A percentile compares a stretch with the other conserved stretches of the same genome.
These are phyloP conservation scores for Amphipyra tragopoginis DNA, from an alignment of 2,888 invertebrate species.

Conservation along the genomic window DNA sequence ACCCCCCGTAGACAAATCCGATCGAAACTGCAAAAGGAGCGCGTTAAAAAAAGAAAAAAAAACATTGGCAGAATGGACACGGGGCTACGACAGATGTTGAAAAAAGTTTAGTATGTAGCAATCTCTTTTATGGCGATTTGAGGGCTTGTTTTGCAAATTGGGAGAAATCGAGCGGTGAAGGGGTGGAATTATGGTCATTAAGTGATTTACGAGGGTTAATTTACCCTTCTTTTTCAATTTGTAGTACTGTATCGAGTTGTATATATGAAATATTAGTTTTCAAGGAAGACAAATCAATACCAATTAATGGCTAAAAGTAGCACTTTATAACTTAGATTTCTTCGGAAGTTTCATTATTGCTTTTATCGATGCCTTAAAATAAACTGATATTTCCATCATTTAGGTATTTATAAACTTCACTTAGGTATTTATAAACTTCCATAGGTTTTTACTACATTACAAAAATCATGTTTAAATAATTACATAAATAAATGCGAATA, in stretches of 20 bases:
- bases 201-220: slow-evolving; percentile 41
- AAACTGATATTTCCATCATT: too few species aligned
- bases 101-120: slow-evolving; percentile 71
- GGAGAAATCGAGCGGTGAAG: slow-evolving; percentile 70
- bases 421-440: not conserved
- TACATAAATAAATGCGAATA: slow-evolving; percentile 29
- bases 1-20: slow-evolving; percentile 85
- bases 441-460: not conserved
- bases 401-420: too few species aligned
- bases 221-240: slow-evolving; percentile 28
- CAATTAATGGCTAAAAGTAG: slow-evolving; percentile 1
- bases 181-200: slow-evolving; percentile 61
- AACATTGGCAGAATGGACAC: slow-evolving; percentile 80
- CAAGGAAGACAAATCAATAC: slow-evolving; percentile 17
- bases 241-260: slow-evolving; percentile 9
- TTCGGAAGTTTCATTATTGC: not conserved
- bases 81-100: slow-evolving; percentile 85
- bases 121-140: slow-evolving; percentile 78
- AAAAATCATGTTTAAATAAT: slow-evolving; percentile 12
- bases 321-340: slow-evolving; percentile 3
- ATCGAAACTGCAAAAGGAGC: slow-evolving; percentile 78
- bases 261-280: slow-evolving; percentile 5
- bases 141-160: slow-evolving; percentile 76
- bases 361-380: not conserved
- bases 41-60: slow-evolving; percentile 67